phyloP scores from a whole-genome alignment of 2,888 invertebrate genomes.

The Serripes groenlandicus region DNA sequence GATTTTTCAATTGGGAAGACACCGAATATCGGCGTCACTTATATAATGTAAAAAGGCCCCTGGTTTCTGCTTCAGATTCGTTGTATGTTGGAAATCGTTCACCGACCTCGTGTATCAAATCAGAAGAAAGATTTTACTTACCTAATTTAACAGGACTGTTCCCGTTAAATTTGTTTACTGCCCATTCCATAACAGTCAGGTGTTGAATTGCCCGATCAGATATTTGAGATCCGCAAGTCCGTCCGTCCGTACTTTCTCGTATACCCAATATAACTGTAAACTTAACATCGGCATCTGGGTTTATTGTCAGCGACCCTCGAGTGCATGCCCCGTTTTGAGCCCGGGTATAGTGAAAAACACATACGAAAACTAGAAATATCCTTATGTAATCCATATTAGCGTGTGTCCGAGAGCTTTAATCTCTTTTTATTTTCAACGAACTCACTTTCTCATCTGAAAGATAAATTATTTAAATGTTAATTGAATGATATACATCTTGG shows the following conservation, averaged over 20 bases:
- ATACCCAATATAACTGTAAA: slow-evolving; percentile 71
- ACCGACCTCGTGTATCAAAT: too few relatives aligned
- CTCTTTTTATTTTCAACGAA: neutral
- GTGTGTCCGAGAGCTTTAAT: too few relatives aligned
- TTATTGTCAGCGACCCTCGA: slow-evolving; percentile 30
- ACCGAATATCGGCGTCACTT: too few relatives aligned
- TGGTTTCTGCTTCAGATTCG: too few relatives aligned
- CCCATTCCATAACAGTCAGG: slow-evolving; percentile 75
- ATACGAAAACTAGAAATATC: neutral
- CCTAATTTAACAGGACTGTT: slow-evolving; percentile 7
- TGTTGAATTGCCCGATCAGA: slow-evolving; percentile 66
- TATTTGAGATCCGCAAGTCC: slow-evolving; percentile 66
- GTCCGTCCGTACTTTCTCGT: slow-evolving; percentile 56
- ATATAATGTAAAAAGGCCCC: too few relatives aligned
- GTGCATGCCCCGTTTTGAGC: slow-evolving; percentile 24
- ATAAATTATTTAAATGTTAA: too few relatives aligned
- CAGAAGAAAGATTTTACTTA: neutral
- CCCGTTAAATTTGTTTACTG: slow-evolving; percentile 74
- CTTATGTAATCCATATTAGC: slow-evolving; percentile 1
- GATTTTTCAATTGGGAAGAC: too few relatives aligned
- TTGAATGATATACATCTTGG: too few relatives aligned
- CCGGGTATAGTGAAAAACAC: neutral
- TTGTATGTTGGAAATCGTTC: too few relatives aligned
- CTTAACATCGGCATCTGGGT: slow-evolving; percentile 67
- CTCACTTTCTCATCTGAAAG: too few relatives aligned